Conservation (phyloP, 2,113 vertebrate species). For the Fregetta grallaria region DNA sequence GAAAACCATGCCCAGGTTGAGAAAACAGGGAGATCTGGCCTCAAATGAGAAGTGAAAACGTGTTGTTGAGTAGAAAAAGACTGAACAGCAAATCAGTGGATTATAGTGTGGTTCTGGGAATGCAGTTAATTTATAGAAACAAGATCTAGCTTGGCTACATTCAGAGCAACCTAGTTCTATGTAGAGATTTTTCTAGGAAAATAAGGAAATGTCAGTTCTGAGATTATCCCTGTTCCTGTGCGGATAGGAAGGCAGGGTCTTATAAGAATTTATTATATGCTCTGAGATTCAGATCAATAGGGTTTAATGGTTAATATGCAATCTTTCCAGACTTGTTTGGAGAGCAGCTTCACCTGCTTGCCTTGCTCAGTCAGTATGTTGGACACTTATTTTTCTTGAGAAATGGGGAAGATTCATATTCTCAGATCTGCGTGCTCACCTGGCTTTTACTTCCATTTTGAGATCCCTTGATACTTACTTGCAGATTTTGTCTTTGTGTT, state of each 20-base stretch:
- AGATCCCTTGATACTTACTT: background rate
- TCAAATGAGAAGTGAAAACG: background rate
- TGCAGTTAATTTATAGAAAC: background rate
- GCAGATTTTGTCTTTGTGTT: background rate
- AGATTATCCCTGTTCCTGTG: background rate
- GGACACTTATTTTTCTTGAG: background rate
- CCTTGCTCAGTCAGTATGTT: background rate
- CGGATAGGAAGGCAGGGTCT: background rate
- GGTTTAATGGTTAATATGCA: background rate
- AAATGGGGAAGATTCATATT: background rate
- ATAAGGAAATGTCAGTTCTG: background rate
- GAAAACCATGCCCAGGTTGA: background rate
- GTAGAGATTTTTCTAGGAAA: background rate
- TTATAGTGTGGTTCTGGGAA: background rate
- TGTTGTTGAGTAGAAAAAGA: background rate
- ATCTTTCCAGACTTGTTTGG: background rate
- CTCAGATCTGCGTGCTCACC: background rate
- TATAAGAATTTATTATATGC: background rate
- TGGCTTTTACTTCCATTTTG: background rate
- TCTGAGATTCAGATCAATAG: background rate
- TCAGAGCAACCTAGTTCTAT: background rate
- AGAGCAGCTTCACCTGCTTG: background rate
- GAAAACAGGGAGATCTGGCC: background rate
- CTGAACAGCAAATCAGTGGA: background rate
- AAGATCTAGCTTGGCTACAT: background rate